These are phyloP conservation scores for Ecdyonurus torrentis DNA, from an alignment of 2,888 invertebrate species.

Conservation along the genomic window DNA sequence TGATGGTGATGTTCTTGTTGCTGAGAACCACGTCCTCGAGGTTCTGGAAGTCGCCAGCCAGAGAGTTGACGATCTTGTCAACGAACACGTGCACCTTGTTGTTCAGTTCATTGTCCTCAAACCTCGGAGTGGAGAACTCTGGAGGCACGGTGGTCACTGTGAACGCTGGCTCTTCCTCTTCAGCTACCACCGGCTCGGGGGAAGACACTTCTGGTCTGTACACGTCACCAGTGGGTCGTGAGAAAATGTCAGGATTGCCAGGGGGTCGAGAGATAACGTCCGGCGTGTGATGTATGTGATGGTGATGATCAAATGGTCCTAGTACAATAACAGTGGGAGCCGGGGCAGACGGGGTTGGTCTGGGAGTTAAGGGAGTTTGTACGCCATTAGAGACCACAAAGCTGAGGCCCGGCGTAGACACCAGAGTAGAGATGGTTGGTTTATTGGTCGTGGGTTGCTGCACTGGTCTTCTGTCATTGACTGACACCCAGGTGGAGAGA, in stretches of 20 bases:
- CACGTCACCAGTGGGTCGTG: slow-evolving; percentile 4
- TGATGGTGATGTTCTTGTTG: slow-evolving; percentile 26
- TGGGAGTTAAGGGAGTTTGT: background rate
- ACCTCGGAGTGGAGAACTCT: slow-evolving; percentile 43
- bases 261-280: slow-evolving; percentile 2
- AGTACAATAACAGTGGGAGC: slow-evolving; percentile 42
- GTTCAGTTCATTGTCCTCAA: slow-evolving; percentile 59
- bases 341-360: slow-evolving; percentile 10
- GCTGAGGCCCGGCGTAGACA: slow-evolving; percentile 19
- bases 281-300: background rate
- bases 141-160: slow-evolving; percentile 5
- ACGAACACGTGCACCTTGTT: slow-evolving; percentile 69
- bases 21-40: slow-evolving; percentile 54
- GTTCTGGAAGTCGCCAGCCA: slow-evolving; percentile 68
- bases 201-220: slow-evolving; percentile 6
- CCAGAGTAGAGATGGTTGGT: background rate
- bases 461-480: slow-evolving; percentile 14
- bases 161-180: too few relatives aligned
- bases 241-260: slow-evolving; percentile 2
- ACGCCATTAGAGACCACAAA: slow-evolving; percentile 22
- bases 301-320: slow-evolving; percentile 24
- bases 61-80: slow-evolving; percentile 63
- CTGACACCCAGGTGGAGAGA: slow-evolving; percentile 23
- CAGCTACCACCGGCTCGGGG: slow-evolving; percentile 11
- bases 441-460: background rate